Percentiles rank a stretch among this genome's conserved stretches.
Conservation (phyloP, 2,797 vertebrate genomes). For the Notoglanidium macrostoma region DNA sequence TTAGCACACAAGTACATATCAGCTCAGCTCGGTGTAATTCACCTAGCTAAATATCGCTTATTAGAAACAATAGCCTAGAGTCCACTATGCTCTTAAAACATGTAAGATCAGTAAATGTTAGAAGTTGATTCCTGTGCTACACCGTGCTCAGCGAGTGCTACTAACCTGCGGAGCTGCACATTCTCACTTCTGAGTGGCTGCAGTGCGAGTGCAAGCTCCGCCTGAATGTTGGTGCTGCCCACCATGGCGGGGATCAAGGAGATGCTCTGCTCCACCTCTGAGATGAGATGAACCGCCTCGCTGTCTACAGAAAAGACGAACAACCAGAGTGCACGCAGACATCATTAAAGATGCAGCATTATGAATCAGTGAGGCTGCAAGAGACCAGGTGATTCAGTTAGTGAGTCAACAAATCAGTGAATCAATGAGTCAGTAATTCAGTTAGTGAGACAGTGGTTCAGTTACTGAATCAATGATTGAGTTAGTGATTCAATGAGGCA, state of each 20-base stretch:
- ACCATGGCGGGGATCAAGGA: constrained; percentile 69
- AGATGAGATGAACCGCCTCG: constrained; percentile 77
- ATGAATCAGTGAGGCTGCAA: neutral
- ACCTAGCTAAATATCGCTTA: neutral
- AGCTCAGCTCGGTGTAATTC: neutral
- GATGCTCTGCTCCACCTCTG: constrained; percentile 77
- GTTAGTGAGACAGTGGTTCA: neutral
- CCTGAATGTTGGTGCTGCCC: constrained; percentile 65
- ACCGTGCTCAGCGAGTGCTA: neutral
- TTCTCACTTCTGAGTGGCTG: constrained; percentile 83
- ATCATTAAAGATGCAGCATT: neutral
- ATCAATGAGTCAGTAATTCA: neutral
- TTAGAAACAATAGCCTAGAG: neutral
- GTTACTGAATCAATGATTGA: neutral
- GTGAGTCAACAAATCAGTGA: neutral
- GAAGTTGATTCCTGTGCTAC: neutral
- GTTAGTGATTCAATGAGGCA: neutral
- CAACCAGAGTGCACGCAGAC: neutral
- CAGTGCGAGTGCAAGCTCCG: constrained; percentile 77
- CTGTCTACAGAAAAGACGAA: constrained; percentile 63
- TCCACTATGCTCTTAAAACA: neutral
- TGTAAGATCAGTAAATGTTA: neutral
- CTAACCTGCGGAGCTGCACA: constrained; percentile 80
- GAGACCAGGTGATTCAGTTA: neutral
- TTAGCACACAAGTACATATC: no score